These are phyloP conservation scores for Muricea muricata DNA, from an alignment of 92 coral and sea anemone genomes.

Conservation along the genomic window DNA sequence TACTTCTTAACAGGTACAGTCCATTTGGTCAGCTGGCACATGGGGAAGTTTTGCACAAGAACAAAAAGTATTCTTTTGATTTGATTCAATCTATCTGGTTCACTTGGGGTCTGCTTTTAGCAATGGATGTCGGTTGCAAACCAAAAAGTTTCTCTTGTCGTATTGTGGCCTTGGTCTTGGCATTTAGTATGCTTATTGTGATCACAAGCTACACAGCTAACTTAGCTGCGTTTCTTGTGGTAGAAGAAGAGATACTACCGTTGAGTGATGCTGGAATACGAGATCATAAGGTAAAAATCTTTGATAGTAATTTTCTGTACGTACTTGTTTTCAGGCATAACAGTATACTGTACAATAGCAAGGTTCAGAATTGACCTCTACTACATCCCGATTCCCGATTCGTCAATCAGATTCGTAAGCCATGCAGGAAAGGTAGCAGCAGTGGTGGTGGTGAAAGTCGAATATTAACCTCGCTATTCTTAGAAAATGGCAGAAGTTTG, in stretches of 20 bases:
- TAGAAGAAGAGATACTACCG: slow-evolving; percentile 66
- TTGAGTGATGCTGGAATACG: slow-evolving; percentile 64
- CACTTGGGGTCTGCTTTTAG: slow-evolving; percentile 19
- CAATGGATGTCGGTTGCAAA: not conserved
- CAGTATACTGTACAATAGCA: no score
- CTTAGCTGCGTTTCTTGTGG: slow-evolving; percentile 63
- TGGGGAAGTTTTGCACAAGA: not conserved
- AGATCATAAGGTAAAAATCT: slow-evolving; percentile 70
- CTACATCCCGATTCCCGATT: no score
- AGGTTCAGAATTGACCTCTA: no score
- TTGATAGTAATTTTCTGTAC: not conserved
- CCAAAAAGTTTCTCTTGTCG: slow-evolving; percentile 29
- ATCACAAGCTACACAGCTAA: slow-evolving; percentile 16
- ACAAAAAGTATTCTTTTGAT: not conserved
- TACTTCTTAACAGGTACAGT: not conserved
- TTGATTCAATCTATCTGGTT: not conserved
- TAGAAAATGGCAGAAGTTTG: no score
- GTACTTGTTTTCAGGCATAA: no score
- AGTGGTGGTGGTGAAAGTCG: no score
- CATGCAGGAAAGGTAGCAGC: no score
- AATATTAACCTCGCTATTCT: no score
- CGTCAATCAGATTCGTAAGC: no score
- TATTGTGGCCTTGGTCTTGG: slow-evolving; percentile 16
- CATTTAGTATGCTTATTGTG: slow-evolving; percentile 16
- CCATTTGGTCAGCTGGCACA: not conserved